phyloP scores from a whole-genome alignment of 2,888 invertebrate genomes.

The Idaea dimidiata region DNA sequence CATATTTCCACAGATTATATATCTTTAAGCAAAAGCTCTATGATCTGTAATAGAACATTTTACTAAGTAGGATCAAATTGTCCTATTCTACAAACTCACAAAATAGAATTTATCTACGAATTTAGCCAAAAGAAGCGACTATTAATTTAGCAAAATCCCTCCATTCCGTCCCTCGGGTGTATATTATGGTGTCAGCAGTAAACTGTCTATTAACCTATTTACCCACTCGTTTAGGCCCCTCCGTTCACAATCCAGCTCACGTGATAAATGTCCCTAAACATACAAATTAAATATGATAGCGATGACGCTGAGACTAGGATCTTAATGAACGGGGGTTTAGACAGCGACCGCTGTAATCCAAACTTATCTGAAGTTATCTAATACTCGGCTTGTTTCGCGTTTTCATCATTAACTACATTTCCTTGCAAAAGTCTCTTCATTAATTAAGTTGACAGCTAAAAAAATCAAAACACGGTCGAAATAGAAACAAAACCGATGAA shows the following conservation, averaged over 20 bases:
- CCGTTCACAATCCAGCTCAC: background rate
- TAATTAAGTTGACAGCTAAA: no score
- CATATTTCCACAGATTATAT: no score
- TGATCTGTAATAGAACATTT: no score
- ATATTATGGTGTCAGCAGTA: conserved; percentile 1
- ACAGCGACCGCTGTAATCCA: background rate
- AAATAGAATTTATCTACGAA: background rate
- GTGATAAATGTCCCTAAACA: background rate
- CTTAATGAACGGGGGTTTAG: background rate
- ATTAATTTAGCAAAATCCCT: background rate
- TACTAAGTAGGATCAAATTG: no score
- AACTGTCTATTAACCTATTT: conserved; percentile 1
- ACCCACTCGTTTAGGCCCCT: background rate
- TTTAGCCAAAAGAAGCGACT: background rate
- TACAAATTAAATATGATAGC: background rate
- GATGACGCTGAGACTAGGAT: background rate
- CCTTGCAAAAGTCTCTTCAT: no score
- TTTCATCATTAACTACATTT: no score
- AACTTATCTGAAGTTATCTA: background rate
- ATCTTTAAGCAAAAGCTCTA: no score
- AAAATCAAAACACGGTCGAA: no score
- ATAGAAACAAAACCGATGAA: no score
- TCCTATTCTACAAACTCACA: background rate
- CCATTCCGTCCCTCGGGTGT: background rate
- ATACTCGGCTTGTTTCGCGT: background rate